Base-by-base conservation (phyloP, 2,888 invertebrate genomes). In the Lycocerus yunnanus region DNA sequence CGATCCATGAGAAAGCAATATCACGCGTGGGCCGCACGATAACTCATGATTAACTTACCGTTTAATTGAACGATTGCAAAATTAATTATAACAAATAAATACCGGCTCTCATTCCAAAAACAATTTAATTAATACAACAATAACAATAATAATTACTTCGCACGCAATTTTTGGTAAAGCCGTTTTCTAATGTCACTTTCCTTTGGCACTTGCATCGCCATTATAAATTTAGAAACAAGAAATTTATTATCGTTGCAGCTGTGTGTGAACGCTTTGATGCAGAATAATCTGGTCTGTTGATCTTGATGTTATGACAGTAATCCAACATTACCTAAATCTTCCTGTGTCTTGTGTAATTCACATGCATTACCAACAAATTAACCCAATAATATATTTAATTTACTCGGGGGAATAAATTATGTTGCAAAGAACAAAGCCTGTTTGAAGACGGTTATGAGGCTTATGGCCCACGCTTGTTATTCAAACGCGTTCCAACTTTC, bases 1-100 rank as follows among this genome's bases (percentile, higher is more conserved):
- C 14, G 63, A 24, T 27, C 61, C 14, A 43, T 15, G 61, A 69
- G 69, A 69, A 69, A 63, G 69, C 69, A 63, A 63, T 69, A 69
- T 18, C 69, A 65, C 69, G 63, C 63, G 69, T 69, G 63, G 69
- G 69, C 58, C 27, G 21, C 59, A 60, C 20, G 43, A 27, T 43
- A 67, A 43, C 43, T 14, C 43, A 43, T 67, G 16, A 27, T 67
- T 11, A 43, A 43, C 67, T 67, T 43, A 27, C 67, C 67, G 67
- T 27, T 43, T 66, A 66, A 27, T 66, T 66, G 15, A 61, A 61
- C 18, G 16, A 61, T 18, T 18, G 60, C 61, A 61, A 61, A 61
- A 61, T 61, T 61, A 61, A 61, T 61, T 61, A 43, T 43, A 43
- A 43, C 43, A 43, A 43, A 43, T 43, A 43, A 43, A 43, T 43